Base-by-base conservation (phyloP, 2,888 invertebrate genomes). In the Cheilosia grossa region DNA sequence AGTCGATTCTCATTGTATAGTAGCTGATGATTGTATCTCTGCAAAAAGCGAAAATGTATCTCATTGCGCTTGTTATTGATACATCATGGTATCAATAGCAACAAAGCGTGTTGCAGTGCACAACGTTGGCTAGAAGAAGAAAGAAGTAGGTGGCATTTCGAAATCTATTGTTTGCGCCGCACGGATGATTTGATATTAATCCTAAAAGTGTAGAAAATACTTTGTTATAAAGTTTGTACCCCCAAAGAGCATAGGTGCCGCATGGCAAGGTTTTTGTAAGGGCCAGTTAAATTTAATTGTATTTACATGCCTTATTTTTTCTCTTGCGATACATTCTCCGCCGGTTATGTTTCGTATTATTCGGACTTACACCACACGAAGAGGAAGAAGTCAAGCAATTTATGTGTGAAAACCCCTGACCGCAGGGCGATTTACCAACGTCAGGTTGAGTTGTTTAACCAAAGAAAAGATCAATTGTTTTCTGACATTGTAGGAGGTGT, bases 41-140 rank as follows among this genome's bases (percentile, higher is more conserved):
- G 27, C 27, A 27, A 69, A 80, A 53, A 70, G 74, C 59, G 33
- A 83, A 85, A 80, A 85, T 75, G 70, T 80, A 85, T 80, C 80
- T 85, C 85, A 85, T 80, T 85, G 85, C 85, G 85, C 80, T 75
- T 85, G 85, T 85, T 85, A 85, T 85, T 85, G 85, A 85, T 85
- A 75, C 85, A 80, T 85, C 70, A 77, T 56, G 75, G 75, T 59
- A 69, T 59, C 70, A 75, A 66, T 53, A 56, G 78, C 59, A 59
- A 58, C 69, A 72, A 83, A 67, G 61, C 42, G 67, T 63, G 33
- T 40, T 2, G 30, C 19, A 9, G 42, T 13, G 4, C 51, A 49
- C 19, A 17, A 72, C 42, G 44, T 59, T 56, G 42, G 59, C 30
- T 61, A 75, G 56, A 74, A 58, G 69, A 58, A 75, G 69, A 85